These are phyloP conservation scores for Poecilia wingei DNA, from an alignment of 2,797 vertebrate genomes.

Conservation along the genomic window DNA sequence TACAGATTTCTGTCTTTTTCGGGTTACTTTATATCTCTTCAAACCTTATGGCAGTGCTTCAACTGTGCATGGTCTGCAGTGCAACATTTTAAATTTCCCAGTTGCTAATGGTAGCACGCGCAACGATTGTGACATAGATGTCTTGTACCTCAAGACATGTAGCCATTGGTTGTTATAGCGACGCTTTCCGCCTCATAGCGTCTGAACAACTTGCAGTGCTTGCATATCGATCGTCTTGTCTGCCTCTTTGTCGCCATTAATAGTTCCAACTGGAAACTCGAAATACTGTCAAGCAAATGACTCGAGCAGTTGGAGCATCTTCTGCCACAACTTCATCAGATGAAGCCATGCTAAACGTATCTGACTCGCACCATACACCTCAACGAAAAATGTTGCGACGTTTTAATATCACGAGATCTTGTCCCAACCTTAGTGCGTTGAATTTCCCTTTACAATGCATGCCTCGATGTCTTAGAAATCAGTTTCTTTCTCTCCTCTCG, in stretches of 20 bases:
- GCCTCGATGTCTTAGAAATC: constrained; percentile 3
- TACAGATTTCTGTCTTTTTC: too few species aligned
- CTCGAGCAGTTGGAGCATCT: neutral
- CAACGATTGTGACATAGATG: neutral
- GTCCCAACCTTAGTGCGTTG: constrained; percentile 17
- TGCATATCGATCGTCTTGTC: neutral
- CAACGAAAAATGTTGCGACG: neutral
- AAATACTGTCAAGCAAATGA: neutral
- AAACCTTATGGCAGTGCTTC: too few species aligned
- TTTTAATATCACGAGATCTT: neutral
- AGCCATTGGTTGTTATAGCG: neutral
- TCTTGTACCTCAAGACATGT: neutral
- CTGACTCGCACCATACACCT: neutral
- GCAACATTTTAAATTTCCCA: too few species aligned
- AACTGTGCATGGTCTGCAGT: too few species aligned
- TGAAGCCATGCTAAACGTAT: neutral
- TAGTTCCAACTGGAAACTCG: neutral
- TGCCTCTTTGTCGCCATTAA: neutral
- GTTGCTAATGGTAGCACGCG: too few species aligned
- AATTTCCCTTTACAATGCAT: constrained; percentile 17
- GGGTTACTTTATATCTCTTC: too few species aligned
- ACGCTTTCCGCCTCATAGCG: neutral
- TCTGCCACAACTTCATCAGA: neutral
- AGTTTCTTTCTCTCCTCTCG: neutral
- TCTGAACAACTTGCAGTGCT: neutral